Percentiles rank a stretch among this genome's conserved stretches.
Conservation (phyloP, 2,113 vertebrate genomes). For the Vidua chalybeata region DNA sequence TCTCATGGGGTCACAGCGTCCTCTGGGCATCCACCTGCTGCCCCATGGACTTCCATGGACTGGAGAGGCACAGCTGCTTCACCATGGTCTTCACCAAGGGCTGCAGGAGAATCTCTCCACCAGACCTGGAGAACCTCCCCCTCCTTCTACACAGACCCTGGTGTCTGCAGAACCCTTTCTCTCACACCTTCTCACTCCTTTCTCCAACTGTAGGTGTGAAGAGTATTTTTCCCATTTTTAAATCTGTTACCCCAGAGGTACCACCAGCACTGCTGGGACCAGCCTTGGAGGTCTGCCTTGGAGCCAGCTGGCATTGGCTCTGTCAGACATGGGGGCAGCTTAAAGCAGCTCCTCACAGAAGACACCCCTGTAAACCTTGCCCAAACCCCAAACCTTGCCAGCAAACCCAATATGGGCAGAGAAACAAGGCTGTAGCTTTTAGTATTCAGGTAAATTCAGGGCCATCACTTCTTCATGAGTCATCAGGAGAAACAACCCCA, state of each 20-base stretch:
- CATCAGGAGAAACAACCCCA: neutral
- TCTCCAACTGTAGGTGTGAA: neutral
- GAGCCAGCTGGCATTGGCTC: neutral
- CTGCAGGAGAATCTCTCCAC: neutral
- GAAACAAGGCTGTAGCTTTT: neutral
- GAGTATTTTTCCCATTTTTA: neutral
- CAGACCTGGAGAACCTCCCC: neutral
- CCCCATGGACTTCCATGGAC: neutral
- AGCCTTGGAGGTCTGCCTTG: neutral
- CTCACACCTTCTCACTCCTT: neutral
- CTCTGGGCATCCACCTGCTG: neutral
- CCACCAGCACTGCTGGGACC: neutral
- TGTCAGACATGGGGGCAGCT: neutral
- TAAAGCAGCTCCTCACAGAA: neutral
- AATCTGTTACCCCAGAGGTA: neutral
- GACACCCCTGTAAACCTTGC: neutral
- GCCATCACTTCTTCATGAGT: neutral
- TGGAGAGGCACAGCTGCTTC: neutral
- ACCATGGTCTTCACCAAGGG: neutral
- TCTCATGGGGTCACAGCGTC: neutral
- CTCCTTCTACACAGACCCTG: neutral
- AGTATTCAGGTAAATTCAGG: neutral
- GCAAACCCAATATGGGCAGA: neutral
- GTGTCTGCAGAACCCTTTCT: neutral
- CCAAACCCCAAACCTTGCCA: neutral